Percentiles rank a stretch among this genome's conserved stretches.
Conservation (phyloP, 2,797 vertebrate genomes). For the Apogon talboti region DNA sequence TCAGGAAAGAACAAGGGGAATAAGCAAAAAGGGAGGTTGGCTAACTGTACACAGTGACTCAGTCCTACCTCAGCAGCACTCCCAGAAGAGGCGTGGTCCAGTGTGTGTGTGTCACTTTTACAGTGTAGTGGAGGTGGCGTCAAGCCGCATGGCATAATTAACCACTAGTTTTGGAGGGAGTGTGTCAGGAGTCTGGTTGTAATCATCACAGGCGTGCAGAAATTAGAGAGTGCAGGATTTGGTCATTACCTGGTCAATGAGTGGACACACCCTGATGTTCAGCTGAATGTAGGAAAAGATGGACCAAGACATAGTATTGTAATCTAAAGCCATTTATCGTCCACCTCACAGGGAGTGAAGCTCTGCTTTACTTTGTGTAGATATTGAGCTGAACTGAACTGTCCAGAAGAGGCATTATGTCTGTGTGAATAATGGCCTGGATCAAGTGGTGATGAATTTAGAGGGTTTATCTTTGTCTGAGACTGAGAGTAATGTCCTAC, state of each 20-base stretch:
- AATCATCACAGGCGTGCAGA: slow-evolving; percentile 65
- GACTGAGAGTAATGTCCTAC: slow-evolving; percentile 11
- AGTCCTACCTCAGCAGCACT: slow-evolving; percentile 74
- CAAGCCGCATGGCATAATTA: slow-evolving; percentile 65
- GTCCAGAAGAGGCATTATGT: slow-evolving; percentile 23
- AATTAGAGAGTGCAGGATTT: slow-evolving; percentile 66
- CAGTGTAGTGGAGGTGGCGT: slow-evolving; percentile 58
- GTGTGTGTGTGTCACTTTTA: slow-evolving; percentile 45
- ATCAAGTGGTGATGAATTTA: slow-evolving; percentile 30
- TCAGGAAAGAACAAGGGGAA: slow-evolving; percentile 38
- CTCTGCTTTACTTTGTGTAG: slow-evolving; percentile 18
- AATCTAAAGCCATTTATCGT: slow-evolving; percentile 33
- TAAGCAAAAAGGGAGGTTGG: slow-evolving; percentile 30
- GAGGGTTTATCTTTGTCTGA: slow-evolving; percentile 17
- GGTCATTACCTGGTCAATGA: slow-evolving; percentile 71
- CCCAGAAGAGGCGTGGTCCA: slow-evolving; percentile 65
- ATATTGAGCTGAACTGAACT: slow-evolving; percentile 17
- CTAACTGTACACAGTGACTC: slow-evolving; percentile 70
- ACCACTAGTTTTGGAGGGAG: slow-evolving; percentile 65
- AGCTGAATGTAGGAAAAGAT: slow-evolving; percentile 25
- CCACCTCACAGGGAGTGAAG: no score
- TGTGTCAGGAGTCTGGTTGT: slow-evolving; percentile 61
- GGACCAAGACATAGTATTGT: slow-evolving; percentile 30
- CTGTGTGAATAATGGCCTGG: slow-evolving; percentile 19
- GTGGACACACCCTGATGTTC: slow-evolving; percentile 59